Conservation (phyloP, 1,140 invertebrate genomes). For the Calephelis virginiensis region DNA sequence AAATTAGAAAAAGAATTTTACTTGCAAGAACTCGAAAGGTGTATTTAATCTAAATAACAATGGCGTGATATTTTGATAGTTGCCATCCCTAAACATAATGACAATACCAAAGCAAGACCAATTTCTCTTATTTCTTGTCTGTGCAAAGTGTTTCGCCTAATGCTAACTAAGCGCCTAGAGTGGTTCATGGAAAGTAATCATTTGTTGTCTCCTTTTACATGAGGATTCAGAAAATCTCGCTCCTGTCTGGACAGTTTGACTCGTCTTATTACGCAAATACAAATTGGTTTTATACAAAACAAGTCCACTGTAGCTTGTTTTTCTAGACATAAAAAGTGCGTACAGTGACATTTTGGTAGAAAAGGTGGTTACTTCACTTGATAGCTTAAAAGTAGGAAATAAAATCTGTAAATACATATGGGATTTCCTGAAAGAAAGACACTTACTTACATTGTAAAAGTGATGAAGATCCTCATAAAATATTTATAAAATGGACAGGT, state of each 20-base stretch:
- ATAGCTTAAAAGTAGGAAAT: conserved; percentile 1
- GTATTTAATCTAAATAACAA: conserved; percentile 26
- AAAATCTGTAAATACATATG: conserved; percentile 19
- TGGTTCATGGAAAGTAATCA: conserved; percentile 26
- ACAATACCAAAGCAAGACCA: conserved; percentile 11
- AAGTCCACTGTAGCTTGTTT: conserved; percentile 9
- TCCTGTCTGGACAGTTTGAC: conserved; percentile 16
- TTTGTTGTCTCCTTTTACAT: conserved; percentile 4
- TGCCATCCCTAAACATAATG: conserved; percentile 1
- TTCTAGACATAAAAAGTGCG: conserved; percentile 20
- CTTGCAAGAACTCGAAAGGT: conserved; percentile 19
- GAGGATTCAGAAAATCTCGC: conserved; percentile 20
- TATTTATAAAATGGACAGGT: not conserved
- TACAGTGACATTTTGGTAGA: conserved; percentile 17
- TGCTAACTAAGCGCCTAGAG: conserved; percentile 23
- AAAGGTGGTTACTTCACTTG: conserved; percentile 16
- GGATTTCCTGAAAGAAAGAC: conserved; percentile 3
- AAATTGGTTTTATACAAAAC: conserved; percentile 21
- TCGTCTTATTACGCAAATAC: conserved; percentile 14
- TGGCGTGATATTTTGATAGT: conserved; percentile 17
- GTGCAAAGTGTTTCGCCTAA: conserved; percentile 26
- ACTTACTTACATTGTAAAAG: not conserved
- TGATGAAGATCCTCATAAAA: not conserved
- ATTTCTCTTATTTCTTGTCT: conserved; percentile 24
- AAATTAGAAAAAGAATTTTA: not conserved